Evolutionary conservation across 2,888 invertebrate genomes (phyloP).

Genomic region (Bimastos eiseni): DNA sequence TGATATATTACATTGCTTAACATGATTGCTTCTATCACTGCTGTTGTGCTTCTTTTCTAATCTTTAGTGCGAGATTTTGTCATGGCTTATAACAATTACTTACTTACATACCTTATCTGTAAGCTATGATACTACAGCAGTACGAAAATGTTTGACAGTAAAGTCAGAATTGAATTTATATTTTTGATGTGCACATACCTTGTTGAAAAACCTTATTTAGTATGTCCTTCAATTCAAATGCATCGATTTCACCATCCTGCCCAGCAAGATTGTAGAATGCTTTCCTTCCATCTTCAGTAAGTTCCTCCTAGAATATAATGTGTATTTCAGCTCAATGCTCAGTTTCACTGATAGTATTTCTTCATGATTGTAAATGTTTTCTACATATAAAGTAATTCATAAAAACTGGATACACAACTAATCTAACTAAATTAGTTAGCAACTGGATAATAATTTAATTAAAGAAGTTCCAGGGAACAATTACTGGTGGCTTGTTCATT

Average conservation of each 20-base stretch:
- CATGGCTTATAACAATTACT: too few relatives aligned
- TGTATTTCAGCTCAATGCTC: not conserved
- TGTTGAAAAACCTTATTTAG: slow-evolving; percentile 43
- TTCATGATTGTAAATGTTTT: too few relatives aligned
- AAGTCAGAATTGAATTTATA: not conserved
- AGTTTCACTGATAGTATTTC: not conserved
- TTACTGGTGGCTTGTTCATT: too few relatives aligned
- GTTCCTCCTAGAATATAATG: slow-evolving; percentile 9
- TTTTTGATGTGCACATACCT: slow-evolving; percentile 33
- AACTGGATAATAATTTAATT: not conserved
- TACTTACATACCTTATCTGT: too few relatives aligned
- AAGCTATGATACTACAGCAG: too few relatives aligned
- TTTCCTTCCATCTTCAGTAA: slow-evolving; percentile 37
- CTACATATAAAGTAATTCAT: not conserved
- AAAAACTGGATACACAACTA: not conserved
- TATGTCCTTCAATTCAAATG: slow-evolving; percentile 45
- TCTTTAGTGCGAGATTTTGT: too few relatives aligned
- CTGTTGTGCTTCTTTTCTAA: too few relatives aligned
- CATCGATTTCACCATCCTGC: slow-evolving; percentile 46
- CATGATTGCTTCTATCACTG: too few relatives aligned
- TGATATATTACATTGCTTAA: too few relatives aligned
- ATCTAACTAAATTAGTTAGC: not conserved
- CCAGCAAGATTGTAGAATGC: slow-evolving; percentile 42
- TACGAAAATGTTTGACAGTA: too few relatives aligned
- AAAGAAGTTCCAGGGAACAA: not conserved